Evolutionary conservation across 2,888 invertebrate genomes (phyloP), one percentile per base, ranked within the genome.

Genomic region (Scaeva pyrastri): DNA sequence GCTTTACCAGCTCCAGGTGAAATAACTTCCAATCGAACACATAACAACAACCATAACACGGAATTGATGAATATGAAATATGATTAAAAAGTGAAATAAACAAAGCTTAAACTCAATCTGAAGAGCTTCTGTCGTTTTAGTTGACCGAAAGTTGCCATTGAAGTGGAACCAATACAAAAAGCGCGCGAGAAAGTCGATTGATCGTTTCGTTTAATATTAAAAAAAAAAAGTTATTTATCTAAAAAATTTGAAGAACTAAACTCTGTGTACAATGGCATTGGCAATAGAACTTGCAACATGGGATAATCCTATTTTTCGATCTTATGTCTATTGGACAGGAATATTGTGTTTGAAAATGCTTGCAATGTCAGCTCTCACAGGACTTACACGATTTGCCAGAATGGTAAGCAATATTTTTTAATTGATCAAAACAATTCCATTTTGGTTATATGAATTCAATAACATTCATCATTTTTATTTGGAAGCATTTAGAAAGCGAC

Each of bases 301-400:
- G 6, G 89, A 88, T 4, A 92, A 92, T 84, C 89, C 89, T n/a
- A 91, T 93, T 56, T 93, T 93, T 88, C 90, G 89, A 68, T 89
- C 91, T n/a, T 94, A 92, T 88, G 88, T 90, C 4, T 93, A 93
- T 87, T 93, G 93, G 91, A 88, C 90, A 16, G 90, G 90, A 6
- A 88, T 93, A 23, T 88, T 94, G 87, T 91, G 91, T 1, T 48
- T 93, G 2, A 94, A 94, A 91, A 91, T 93, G 90, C 82, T 94
- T 6, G 58, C 89, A 2, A 93, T 94, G 93, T 88, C 91, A 3
- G 7, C 90, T 5, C 89, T 94, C 0, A 94, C 93, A 3, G 93
- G 90, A 2, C 41, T 91, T 0, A 91, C 92, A 78, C 91, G 94
- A 3, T 90, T 93, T 52, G 90, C 88, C 79, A 94, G 92, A 14